These are phyloP conservation scores for Ptychobarbus kaznakovi DNA, from an alignment of 2,797 vertebrate genomes.

Conservation along the genomic window DNA sequence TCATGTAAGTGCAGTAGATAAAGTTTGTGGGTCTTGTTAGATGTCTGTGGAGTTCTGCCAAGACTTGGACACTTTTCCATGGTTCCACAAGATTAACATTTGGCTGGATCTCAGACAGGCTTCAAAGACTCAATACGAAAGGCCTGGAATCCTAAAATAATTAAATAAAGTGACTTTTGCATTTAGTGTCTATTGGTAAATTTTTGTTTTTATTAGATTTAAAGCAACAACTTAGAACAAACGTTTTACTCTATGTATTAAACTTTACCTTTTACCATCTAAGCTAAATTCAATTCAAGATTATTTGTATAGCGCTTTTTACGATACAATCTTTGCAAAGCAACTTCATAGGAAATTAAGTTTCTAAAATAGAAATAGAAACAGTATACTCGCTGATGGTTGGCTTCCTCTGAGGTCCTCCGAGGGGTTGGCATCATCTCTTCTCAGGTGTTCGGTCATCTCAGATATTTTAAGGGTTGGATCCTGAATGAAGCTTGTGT, in stretches of 20 bases:
- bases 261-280: neutral
- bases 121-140: slow-evolving; percentile 37
- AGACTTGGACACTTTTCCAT: slow-evolving; percentile 35
- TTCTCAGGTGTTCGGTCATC: no score
- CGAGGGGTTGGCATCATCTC: no score
- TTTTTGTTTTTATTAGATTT: neutral
- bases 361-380: no score
- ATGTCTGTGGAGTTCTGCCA: slow-evolving; percentile 31
- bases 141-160: neutral
- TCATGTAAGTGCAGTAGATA: slow-evolving; percentile 59
- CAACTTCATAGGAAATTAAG: no score
- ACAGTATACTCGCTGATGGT: no score
- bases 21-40: slow-evolving; percentile 53
- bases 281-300: no score
- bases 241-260: neutral
- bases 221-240: neutral
- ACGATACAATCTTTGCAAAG: no score
- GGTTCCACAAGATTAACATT: slow-evolving; percentile 41
- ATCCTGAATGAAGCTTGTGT: no score
- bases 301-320: no score
- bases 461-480: no score
- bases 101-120: slow-evolving; percentile 31
- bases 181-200: neutral
- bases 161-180: slow-evolving; percentile 15
- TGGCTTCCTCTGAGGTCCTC: no score